Evolutionary conservation across 2,888 invertebrate genomes (phyloP).

Genomic region (Drosophila glabriapex): DNA sequence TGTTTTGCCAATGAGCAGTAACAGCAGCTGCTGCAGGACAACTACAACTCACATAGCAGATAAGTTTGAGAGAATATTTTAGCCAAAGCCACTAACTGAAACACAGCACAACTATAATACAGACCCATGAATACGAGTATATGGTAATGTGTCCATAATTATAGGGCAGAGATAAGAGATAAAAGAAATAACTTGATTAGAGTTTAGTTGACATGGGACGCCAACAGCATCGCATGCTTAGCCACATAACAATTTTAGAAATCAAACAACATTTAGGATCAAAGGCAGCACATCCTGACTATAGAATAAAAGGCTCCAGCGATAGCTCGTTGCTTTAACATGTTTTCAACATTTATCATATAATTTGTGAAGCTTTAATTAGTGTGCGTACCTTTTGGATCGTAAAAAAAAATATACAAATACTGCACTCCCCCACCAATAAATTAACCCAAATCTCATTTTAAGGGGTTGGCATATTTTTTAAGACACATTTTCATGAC

Average conservation of each 20-base stretch:
- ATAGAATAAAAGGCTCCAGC: background rate
- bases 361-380: constrained; percentile 35
- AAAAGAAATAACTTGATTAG: background rate
- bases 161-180: too few species aligned
- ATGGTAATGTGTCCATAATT: background rate
- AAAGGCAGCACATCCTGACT: background rate
- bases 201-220: background rate
- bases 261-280: background rate
- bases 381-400: constrained; percentile 40
- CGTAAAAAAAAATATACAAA: constrained; percentile 13
- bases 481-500: background rate
- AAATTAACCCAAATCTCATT: constrained; percentile 40
- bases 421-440: constrained; percentile 19
- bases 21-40: background rate
- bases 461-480: constrained; percentile 21
- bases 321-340: background rate
- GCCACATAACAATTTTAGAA: background rate
- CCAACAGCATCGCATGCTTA: background rate
- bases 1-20: background rate
- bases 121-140: background rate
- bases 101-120: background rate
- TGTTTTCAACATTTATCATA: background rate
- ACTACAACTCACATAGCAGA: background rate
- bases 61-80: background rate
- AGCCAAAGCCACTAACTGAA: background rate